A percentile compares a stretch with the other conserved stretches of the same genome.
Evolutionary conservation across 2,888 invertebrate species (phyloP).

Genomic region (Agonum fuliginosum): DNA sequence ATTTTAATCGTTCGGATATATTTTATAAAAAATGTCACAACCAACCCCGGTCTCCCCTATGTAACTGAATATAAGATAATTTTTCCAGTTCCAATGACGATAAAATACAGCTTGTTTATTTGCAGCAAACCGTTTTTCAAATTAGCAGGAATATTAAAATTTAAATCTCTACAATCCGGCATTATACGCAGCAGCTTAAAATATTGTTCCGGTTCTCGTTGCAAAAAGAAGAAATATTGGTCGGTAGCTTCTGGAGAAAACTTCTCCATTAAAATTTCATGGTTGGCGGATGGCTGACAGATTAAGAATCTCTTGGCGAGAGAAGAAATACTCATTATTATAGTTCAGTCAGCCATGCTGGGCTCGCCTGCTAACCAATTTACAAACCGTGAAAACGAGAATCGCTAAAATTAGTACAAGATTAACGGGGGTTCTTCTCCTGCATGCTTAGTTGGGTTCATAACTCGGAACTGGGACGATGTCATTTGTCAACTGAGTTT

Average conservation of each 20-base stretch:
- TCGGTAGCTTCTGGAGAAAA: slow-evolving; percentile 15
- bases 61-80: too few relatives aligned
- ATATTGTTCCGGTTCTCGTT: background rate
- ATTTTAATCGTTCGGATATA: too few relatives aligned
- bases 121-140: background rate
- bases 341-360: slow-evolving; percentile 26
- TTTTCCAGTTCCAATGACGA: too few relatives aligned
- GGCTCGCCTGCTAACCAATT: slow-evolving; percentile 31
- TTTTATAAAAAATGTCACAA: too few relatives aligned
- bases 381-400: slow-evolving; percentile 24
- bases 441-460: background rate
- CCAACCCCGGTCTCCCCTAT: too few relatives aligned
- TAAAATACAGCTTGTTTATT: slow-evolving; percentile 7
- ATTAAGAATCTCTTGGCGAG: slow-evolving; percentile 32
- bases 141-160: slow-evolving; percentile 36
- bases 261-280: slow-evolving; percentile 49
- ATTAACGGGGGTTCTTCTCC: background rate
- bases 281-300: slow-evolving; percentile 39
- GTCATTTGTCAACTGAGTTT: background rate
- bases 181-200: slow-evolving; percentile 40
- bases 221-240: slow-evolving; percentile 11
- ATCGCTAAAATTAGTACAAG: background rate
- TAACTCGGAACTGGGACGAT: background rate
- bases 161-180: slow-evolving; percentile 22
- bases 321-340: slow-evolving; percentile 23